Evolutionary conservation across 2,797 vertebrate genomes (phyloP), one percentile per base, ranked within the genome.

Genomic region (Acanthurus tractus): DNA sequence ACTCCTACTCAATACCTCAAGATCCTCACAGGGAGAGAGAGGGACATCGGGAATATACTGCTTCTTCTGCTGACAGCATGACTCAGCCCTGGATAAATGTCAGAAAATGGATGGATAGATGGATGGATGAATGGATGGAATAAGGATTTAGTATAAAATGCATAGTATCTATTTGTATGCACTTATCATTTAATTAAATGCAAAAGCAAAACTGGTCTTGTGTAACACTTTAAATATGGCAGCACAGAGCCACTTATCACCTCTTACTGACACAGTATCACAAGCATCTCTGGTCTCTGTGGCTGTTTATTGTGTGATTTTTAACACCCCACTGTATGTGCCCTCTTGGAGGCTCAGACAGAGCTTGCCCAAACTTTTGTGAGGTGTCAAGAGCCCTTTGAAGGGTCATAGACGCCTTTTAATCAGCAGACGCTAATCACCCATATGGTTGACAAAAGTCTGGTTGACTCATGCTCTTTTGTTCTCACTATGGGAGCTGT

Each of bases 371-470:
- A 88, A 88, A 90, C 81, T 85, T 90, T 88, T 84, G 84, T 82
- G 80, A 92, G 88, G 92, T 84, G 86, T 93, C 71, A 82, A 86
- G 84, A 90, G 80, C 71, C 74, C 76, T 93, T 93, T 93, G 92
- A 93, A 90, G 89, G 48, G 52, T 71, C 65, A 76, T 52, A 87
- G 88, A 88, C 74, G 57, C 61, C 82, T 91, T 93, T 93, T 92
- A 93, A 92, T 93, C 86, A 94, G 82, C 67, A 76, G 11, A 69
- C 65, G 77, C 80, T 93, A 91, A 93, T 93, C 90, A 90, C 76
- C 91, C 91, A 92, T 91, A 90, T 93, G 91, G 84, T 84, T 91
- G 82, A 89, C 88, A 89, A 88, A 89, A 65, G 83, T 75, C 87
- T 88, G 81, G 68, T 82, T 89, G 85, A 85, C 81, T 89, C 83